Conservation (phyloP, 2,888 invertebrate genomes). For the Protula sp. region DNA sequence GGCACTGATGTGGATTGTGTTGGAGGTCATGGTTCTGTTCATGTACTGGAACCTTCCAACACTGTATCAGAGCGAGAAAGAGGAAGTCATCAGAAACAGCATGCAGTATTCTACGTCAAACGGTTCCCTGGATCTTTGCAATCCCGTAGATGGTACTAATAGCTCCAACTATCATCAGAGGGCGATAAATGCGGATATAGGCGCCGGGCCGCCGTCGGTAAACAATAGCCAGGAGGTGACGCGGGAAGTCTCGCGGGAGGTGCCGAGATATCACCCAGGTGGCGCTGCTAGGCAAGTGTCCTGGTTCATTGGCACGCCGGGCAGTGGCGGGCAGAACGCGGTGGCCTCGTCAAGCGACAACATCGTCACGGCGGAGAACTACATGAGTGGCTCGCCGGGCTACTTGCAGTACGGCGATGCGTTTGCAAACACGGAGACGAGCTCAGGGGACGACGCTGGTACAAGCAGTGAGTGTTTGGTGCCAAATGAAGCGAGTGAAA, state of each 20-base stretch:
- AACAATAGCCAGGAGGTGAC: not conserved
- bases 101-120: not conserved
- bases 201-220: not conserved
- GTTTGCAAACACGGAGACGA: too few species aligned
- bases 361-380: slow-evolving; percentile 22
- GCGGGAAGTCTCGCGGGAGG: not conserved
- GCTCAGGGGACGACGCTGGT: too few species aligned
- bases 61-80: slow-evolving; percentile 6
- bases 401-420: not conserved
- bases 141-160: too few species aligned
- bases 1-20: slow-evolving; percentile 49
- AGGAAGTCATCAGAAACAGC: not conserved
- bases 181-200: not conserved
- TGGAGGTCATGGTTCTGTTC: slow-evolving; percentile 29
- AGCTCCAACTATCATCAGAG: too few species aligned
- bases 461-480: too few species aligned
- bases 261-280: not conserved
- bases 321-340: not conserved
- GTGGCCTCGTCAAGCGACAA: slow-evolving; percentile 17
- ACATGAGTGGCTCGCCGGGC: slow-evolving; percentile 7
- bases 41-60: slow-evolving; percentile 32
- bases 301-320: too few species aligned
- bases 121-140: not conserved
- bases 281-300: not conserved
- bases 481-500: too few species aligned